Evolutionary conservation across 2,888 invertebrate genomes (phyloP).

Genomic region (Limenitis camilla): DNA sequence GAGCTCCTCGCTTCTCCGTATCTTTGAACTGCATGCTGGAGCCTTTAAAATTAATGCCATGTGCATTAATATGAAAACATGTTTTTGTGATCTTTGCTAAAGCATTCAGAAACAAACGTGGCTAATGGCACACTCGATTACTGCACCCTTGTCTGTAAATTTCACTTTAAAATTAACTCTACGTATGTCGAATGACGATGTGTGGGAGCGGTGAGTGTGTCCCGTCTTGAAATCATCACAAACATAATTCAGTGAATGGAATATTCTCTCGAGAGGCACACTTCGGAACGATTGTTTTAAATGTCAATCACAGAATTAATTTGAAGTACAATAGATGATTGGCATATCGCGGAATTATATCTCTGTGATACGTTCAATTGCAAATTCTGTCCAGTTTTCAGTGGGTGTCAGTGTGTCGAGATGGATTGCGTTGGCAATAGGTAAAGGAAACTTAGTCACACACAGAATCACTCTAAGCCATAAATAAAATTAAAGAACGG

Average conservation of each 20-base stretch:
- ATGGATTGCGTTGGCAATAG: slow-evolving; percentile 19
- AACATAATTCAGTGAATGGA: slow-evolving; percentile 8
- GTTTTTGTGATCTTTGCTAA: slow-evolving; percentile 37
- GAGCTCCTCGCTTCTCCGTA: slow-evolving; percentile 28
- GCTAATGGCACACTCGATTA: slow-evolving; percentile 28
- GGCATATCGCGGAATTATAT: slow-evolving; percentile 47
- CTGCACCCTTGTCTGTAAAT: slow-evolving; percentile 19
- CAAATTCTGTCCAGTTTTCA: slow-evolving; percentile 22
- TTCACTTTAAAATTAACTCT: slow-evolving; percentile 24
- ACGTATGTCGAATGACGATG: slow-evolving; percentile 1
- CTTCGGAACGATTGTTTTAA: slow-evolving; percentile 46
- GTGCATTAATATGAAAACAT: slow-evolving; percentile 36
- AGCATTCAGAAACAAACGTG: slow-evolving; percentile 33
- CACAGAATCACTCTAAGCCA: slow-evolving; percentile 34
- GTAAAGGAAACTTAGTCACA: slow-evolving; percentile 52
- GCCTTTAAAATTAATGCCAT: slow-evolving; percentile 45
- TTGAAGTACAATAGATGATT: slow-evolving; percentile 52
- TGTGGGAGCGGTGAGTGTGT: slow-evolving; percentile 11
- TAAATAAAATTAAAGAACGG: slow-evolving; percentile 41
- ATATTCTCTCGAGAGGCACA: slow-evolving; percentile 14
- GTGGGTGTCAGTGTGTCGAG: slow-evolving; percentile 35
- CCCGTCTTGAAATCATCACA: slow-evolving; percentile 2
- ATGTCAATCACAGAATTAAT: slow-evolving; percentile 49
- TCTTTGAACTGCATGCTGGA: slow-evolving; percentile 36
- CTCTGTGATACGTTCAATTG: slow-evolving; percentile 26